Conservation (phyloP, 2,888 invertebrate genomes). For the Drosophila neonasuta region DNA sequence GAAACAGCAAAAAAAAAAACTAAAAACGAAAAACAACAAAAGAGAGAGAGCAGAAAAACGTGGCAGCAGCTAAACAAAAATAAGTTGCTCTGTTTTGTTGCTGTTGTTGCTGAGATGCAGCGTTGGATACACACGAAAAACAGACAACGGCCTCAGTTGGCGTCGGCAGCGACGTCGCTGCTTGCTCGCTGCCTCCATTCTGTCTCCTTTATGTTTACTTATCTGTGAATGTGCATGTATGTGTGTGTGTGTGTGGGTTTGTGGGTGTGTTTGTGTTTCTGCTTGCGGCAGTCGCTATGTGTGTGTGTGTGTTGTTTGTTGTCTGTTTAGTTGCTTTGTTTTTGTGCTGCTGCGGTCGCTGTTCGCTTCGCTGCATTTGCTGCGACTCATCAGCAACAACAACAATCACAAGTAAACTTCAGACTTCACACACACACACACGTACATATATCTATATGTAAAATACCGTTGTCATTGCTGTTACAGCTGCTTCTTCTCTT, state of each 20-base stretch:
- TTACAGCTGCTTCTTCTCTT: conserved; percentile 3
- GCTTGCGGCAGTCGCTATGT: conserved; percentile 25
- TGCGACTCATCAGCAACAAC: conserved; percentile 35
- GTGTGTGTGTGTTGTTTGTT: conserved; percentile 41
- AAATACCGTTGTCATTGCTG: conserved; percentile 52
- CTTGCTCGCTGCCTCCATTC: conserved; percentile 56
- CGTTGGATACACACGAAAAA: conserved; percentile 65
- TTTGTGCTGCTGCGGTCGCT: conserved; percentile 47
- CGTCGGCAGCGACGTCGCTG: conserved; percentile 28
- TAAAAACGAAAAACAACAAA: conserved; percentile 48
- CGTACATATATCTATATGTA: conserved; percentile 11
- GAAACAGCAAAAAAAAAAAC: conserved; percentile 29
- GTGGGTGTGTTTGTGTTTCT: conserved; percentile 33
- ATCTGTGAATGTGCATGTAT: conserved; percentile 23
- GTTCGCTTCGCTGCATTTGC: conserved; percentile 52
- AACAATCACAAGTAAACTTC: conserved; percentile 18
- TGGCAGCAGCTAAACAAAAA: conserved; percentile 70
- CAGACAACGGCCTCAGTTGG: conserved; percentile 61
- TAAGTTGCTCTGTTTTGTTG: conserved; percentile 58
- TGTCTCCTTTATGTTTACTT: conserved; percentile 54
- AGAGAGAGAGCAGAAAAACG: conserved; percentile 50
- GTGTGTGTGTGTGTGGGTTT: conserved; percentile 18
- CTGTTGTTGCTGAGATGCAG: conserved; percentile 39
- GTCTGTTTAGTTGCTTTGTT: conserved; percentile 45
- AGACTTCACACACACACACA: conserved; percentile 14